phyloP scores from a whole-genome alignment of 2,113 vertebrate genomes.

The Gobius niger region DNA sequence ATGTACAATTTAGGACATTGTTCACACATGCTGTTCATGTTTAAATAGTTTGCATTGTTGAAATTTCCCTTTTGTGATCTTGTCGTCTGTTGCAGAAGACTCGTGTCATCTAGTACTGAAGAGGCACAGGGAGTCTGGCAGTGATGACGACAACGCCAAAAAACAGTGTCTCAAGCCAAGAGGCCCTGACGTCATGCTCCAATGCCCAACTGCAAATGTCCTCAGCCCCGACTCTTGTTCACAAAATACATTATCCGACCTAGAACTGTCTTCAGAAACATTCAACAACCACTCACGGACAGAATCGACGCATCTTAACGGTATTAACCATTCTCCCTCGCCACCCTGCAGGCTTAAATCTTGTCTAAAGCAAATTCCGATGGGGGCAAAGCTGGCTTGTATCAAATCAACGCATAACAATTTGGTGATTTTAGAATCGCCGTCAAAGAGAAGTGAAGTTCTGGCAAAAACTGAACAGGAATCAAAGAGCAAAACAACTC shows the following conservation, averaged over 20 bases:
- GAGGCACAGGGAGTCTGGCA: conserved; percentile 34
- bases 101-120: conserved; percentile 37
- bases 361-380: neutral
- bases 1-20: too few relatives aligned
- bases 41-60: too few relatives aligned
- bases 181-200: conserved; percentile 9
- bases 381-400: conserved; percentile 27
- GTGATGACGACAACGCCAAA: conserved; percentile 17
- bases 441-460: conserved; percentile 8
- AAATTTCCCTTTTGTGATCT: too few relatives aligned
- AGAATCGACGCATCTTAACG: conserved; percentile 15
- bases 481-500: conserved; percentile 3
- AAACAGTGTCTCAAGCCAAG: conserved; percentile 29
- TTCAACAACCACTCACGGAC: conserved; percentile 1
- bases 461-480: neutral
- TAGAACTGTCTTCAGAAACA: conserved; percentile 13
- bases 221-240: neutral
- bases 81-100: neutral
- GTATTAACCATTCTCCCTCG: conserved; percentile 13
- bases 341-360: conserved; percentile 3
- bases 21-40: too few relatives aligned
- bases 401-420: neutral
- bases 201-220: neutral
- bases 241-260: neutral
- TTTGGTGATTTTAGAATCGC: neutral